Evolutionary conservation across 2,797 vertebrate genomes (phyloP), one percentile per base, ranked within the genome.

Genomic region (Chelonia mydas): DNA sequence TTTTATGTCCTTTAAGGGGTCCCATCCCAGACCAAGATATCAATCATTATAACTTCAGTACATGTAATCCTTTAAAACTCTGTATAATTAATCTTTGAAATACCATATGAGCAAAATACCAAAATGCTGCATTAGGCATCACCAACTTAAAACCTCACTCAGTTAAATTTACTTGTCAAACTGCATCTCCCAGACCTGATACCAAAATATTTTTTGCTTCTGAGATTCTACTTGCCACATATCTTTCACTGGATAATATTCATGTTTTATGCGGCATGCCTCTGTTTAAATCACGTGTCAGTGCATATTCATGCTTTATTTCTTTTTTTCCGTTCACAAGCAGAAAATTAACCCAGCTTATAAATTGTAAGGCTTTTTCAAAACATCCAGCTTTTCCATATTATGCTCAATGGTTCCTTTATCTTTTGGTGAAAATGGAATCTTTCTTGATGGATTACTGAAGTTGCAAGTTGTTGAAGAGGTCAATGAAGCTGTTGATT

Each of bases 181-280:
- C 93, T 0, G 2, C 80, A 92, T 45, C 83, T 21, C 80, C 81
- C 83, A 77, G 23, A 76, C 7, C 11, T 27, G 25, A 61, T 53
- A 76, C 47, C 77, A 85, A 84, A 86, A 55, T 94, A 3, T 0
- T 28, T 89, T 96, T 91, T 80, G 88, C 28, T 95, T 88, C n/a
- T 0, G 9, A 91, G 54, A 47, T 88, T 96, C 92, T 88, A 93
- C 72, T n/a, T 80, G 86, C 49, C 54, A 77, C 61, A 68, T 61
- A 61, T 94, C 74, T 88, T 90, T 95, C 82, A 88, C 3, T 16
- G 47, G 47, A 68, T 92, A 96, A 95, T 95, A 90, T 45, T 87
- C 16, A 17, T 3, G 4, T 7, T 96, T 96, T 94, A 54, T 54
- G 53, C 21, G 4, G 7, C 21, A 97, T 93, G 88, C 41, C 28